Base-by-base conservation (phyloP, 23 tunicate genomes). In the Halocynthia roretzi region DNA sequence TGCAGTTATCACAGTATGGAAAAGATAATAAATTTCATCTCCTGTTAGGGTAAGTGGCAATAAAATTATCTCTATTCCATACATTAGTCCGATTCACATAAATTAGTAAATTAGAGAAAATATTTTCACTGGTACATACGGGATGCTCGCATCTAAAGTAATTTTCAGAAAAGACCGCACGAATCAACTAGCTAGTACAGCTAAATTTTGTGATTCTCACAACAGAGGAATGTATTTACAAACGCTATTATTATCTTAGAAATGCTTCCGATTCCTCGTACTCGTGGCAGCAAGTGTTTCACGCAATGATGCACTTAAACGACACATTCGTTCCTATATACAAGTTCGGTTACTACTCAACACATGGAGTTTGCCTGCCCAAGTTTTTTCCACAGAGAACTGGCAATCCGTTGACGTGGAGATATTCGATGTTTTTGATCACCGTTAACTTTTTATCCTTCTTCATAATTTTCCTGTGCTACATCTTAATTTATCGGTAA, bases 371-470 rank as follows among this genome's bases (percentile, higher is more conserved):
- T 11, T 65, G 70, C 19, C 31, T 65, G 2, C 70, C 70, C 48
- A 65, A 65, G 70, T 65, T 65, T 9, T 65, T 65, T 15, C 70
- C 70, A 65, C 22, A 40, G 19, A 11, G 48, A 15, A 65, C 10
- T 15, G 70, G 31, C 70, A 40, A 31, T 31, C 44, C 44, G 44
- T 31, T 5, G 31, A 65, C 70, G 19, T 65, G 70, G 70, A 40
- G 31, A 48, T 65, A 65, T 65, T 65, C 70, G 70, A 65, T 65
- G 22, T 15, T 65, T 10, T 20, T 65, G 9, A 65, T 65, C n/a
- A 8, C 31, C 0, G 31, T 65, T 8, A 65, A 65, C 31, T 65
- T 65, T 65, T 9, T 65, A 15, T 65, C 70, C 48, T 65, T 65
- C 5, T 15, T 65, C 17, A 65, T 48, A 10, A 65, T 65, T 8